These are phyloP conservation scores for Phytoseiulus persimilis DNA, from an alignment of 2,888 invertebrate species.

Conservation along the genomic window DNA sequence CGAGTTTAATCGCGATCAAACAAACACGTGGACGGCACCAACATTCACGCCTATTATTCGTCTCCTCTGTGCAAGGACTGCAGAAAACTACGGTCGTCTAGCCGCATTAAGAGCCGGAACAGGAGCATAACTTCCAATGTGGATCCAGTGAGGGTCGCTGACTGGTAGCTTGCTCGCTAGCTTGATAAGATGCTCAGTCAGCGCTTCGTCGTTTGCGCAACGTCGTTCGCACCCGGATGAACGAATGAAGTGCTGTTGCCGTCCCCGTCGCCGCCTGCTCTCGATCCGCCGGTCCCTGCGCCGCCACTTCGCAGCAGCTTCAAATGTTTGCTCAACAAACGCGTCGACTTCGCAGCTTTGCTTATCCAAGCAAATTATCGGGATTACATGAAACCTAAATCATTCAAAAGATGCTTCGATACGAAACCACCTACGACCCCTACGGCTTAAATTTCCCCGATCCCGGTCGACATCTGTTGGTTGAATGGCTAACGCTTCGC, in stretches of 20 bases:
- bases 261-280: background rate
- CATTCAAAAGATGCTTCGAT: background rate
- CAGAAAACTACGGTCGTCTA: background rate
- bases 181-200: constrained; percentile 5
- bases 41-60: background rate
- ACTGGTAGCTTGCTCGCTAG: background rate
- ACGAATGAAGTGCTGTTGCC: background rate
- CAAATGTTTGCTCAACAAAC: background rate
- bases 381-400: background rate
- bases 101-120: background rate
- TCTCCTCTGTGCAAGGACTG: background rate
- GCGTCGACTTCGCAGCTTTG: background rate
- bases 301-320: background rate
- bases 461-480: background rate
- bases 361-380: background rate
- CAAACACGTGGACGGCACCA: background rate
- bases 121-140: background rate
- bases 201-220: background rate
- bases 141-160: background rate
- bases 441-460: background rate
- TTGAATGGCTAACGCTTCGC: too few relatives aligned
- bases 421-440: background rate
- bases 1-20: background rate
- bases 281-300: background rate
- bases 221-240: background rate